A percentile compares a stretch with the other conserved stretches of the same genome.
These are phyloP conservation scores for Hypsopygia costalis DNA, from an alignment of 2,888 invertebrate species.

Conservation along the genomic window DNA sequence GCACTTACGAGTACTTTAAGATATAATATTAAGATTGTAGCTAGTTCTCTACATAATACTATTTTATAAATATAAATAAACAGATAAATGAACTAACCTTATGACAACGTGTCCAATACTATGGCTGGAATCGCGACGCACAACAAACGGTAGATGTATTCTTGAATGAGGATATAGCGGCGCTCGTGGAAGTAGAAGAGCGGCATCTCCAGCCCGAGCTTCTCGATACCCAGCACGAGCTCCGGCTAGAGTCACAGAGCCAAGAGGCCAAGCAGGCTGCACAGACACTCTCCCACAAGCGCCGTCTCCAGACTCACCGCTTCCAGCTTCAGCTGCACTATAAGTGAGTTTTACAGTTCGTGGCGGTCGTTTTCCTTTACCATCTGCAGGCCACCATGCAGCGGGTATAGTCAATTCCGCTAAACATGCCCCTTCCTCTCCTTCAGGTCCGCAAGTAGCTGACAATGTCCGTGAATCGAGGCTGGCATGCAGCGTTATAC, in stretches of 20 bases:
- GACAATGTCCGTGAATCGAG: conserved; percentile 83
- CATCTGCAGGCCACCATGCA: conserved; percentile 92
- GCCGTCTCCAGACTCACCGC: conserved; percentile 82
- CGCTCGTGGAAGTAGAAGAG: conserved; percentile 92
- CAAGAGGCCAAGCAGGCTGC: conserved; percentile 84
- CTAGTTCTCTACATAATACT: too few species aligned
- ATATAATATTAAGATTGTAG: too few species aligned
- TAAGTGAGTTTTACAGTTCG: conserved; percentile 90
- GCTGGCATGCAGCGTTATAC: conserved; percentile 89
- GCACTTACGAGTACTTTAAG: too few species aligned
- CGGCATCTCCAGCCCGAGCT: conserved; percentile 90
- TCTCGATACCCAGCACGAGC: conserved; percentile 92
- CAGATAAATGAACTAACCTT: conserved; percentile 87
- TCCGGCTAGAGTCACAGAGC: conserved; percentile 85
- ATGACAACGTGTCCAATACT: conserved; percentile 91
- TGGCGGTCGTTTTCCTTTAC: conserved; percentile 83
- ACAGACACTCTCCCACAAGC: conserved; percentile 87
- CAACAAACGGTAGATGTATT: conserved; percentile 94
- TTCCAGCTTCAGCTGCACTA: conserved; percentile 91
- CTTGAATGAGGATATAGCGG: conserved; percentile 94
- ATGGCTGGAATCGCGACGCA: conserved; percentile 85
- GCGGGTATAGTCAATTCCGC: conserved; percentile 93
- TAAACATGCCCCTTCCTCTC: conserved; percentile 95
- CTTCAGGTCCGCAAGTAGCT: conserved; percentile 96
- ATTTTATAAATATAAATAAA: too few species aligned